Conservation (phyloP, 2,888 invertebrate species). For the Neoaliturus tenellus region DNA sequence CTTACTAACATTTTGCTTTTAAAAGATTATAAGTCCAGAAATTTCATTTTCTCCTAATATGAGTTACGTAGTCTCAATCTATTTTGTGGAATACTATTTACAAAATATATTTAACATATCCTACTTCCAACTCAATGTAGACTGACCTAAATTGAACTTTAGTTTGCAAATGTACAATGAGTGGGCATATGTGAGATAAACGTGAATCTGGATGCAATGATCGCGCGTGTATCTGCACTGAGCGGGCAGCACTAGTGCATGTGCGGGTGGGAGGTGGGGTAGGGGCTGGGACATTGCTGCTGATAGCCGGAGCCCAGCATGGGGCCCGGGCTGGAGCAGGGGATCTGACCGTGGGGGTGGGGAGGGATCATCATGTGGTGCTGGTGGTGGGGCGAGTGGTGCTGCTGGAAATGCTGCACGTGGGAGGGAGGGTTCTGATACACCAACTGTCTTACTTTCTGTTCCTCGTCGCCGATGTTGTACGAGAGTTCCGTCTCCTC, state of each 20-base stretch:
- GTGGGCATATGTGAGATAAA: no score
- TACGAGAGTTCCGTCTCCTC: conserved; percentile 99
- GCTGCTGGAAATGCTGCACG: conserved; percentile 66
- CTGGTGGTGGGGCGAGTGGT: conserved; percentile 73
- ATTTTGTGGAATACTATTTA: no score
- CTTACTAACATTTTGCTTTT: no score
- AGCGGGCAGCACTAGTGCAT: conserved; percentile 87
- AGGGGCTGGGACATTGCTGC: conserved; percentile 79
- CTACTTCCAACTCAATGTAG: no score
- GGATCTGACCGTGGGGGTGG: conserved; percentile 78
- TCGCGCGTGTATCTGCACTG: conserved; percentile 68
- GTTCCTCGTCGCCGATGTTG: conserved; percentile 96
- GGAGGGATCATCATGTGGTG: conserved; percentile 78
- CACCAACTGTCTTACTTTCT: conserved; percentile 98
- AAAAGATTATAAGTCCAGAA: no score
- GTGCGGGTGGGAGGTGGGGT: conserved; percentile 82
- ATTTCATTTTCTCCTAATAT: no score
- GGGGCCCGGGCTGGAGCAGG: conserved; percentile 82
- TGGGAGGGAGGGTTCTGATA: conserved; percentile 74
- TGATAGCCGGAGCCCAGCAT: conserved; percentile 79
- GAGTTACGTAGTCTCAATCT: no score
- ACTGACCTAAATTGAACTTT: no score
- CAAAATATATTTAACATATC: no score
- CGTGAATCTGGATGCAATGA: neutral
- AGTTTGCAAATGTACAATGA: no score